Percentiles rank a stretch among this genome's conserved stretches.
phyloP scores from a whole-genome alignment of 1,140 invertebrate genomes.

The Reticulitermes speratus region DNA sequence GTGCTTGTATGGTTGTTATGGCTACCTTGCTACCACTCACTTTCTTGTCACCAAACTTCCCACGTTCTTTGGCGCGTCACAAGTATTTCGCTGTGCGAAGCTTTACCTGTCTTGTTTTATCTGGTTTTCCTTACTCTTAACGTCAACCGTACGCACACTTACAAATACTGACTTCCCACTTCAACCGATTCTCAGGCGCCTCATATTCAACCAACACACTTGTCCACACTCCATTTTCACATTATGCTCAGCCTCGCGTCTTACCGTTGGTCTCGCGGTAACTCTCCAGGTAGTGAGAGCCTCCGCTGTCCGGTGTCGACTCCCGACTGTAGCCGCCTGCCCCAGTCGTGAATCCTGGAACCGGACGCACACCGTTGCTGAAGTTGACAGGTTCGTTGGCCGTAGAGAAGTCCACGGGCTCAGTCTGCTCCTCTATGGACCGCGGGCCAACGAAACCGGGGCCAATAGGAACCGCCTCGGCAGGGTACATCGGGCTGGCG shows the following conservation, averaged over 20 bases:
- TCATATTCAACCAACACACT: no score
- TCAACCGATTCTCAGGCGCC: no score
- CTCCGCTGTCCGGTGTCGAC: constrained; percentile 78
- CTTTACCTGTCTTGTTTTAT: no score
- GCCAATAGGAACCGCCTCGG: constrained; percentile 49
- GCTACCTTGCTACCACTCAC: no score
- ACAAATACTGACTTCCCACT: no score
- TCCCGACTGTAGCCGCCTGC: constrained; percentile 72
- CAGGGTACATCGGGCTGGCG: constrained; percentile 59
- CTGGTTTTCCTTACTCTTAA: no score
- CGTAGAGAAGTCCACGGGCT: constrained; percentile 67
- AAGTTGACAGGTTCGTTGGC: constrained; percentile 64
- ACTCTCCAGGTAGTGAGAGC: constrained; percentile 80
- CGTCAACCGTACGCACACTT: no score
- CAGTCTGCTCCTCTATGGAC: constrained; percentile 61
- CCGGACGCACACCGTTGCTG: constrained; percentile 58
- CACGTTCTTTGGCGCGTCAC: no score
- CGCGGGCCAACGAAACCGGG: constrained; percentile 50
- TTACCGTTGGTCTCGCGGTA: constrained; percentile 79
- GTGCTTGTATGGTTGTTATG: no score
- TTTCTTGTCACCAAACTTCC: no score
- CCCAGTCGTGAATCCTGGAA: constrained; percentile 51
- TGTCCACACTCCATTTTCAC: no score
- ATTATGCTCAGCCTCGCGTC: not conserved
- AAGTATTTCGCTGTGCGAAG: no score